phyloP scores from a whole-genome alignment of 1,140 invertebrate species.

The Camponotus vicinus region DNA sequence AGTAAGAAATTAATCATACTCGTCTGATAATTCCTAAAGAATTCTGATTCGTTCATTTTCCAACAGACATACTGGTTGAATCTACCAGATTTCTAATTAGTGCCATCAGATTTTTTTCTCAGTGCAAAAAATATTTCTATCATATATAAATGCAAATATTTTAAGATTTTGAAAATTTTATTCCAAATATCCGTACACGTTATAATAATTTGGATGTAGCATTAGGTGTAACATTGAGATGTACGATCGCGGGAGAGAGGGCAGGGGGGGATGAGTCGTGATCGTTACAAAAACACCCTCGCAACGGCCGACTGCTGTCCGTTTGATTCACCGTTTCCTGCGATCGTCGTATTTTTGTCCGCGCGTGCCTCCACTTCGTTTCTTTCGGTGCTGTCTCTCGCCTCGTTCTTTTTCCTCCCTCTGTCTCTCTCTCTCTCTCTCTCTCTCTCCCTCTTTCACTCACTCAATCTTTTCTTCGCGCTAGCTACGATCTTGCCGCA shows the following conservation, averaged over 20 bases:
- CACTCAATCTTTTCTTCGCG: slow-evolving; percentile 17
- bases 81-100: no score
- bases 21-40: no score
- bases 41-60: no score
- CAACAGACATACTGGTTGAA: no score
- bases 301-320: slow-evolving; percentile 75
- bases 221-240: neutral
- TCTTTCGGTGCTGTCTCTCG: slow-evolving; percentile 60
- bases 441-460: slow-evolving; percentile 17
- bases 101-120: no score
- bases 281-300: slow-evolving; percentile 75
- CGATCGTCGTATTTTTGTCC: slow-evolving; percentile 79
- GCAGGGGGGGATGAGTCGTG: slow-evolving; percentile 61
- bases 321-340: slow-evolving; percentile 84
- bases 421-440: slow-evolving; percentile 31
- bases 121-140: neutral
- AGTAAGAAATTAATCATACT: no score
- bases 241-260: neutral
- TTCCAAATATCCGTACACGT: neutral
- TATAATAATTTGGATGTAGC: slow-evolving; percentile 30
- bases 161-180: neutral
- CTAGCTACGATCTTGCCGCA: slow-evolving; percentile 45
- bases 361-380: slow-evolving; percentile 57
- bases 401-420: slow-evolving; percentile 49
- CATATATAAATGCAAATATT: neutral